phyloP scores from a whole-genome alignment of 2,888 invertebrate genomes.

The Phyllotreta striolata region DNA sequence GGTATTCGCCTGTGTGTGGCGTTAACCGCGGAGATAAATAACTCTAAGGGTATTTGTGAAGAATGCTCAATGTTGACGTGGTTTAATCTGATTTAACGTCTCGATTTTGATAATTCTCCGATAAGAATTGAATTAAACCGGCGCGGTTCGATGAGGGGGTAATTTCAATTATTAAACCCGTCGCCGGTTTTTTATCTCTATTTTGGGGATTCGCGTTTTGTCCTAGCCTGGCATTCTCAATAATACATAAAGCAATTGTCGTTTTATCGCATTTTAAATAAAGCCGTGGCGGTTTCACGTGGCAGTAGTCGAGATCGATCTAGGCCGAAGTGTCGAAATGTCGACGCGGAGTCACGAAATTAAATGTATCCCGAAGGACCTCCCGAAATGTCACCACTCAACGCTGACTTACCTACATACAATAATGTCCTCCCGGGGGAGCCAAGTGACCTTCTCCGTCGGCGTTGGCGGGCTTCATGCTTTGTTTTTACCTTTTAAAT shows the following conservation, averaged over 20 bases:
- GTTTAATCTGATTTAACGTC: too few species aligned
- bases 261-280: constrained; percentile 42
- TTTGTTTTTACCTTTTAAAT: constrained; percentile 25
- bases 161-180: too few species aligned
- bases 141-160: too few species aligned
- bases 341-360: constrained; percentile 58
- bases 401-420: constrained; percentile 58
- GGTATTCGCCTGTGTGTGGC: constrained; percentile 50
- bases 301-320: constrained; percentile 37
- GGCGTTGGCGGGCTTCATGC: constrained; percentile 15
- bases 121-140: too few species aligned
- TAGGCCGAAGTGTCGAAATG: constrained; percentile 59
- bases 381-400: constrained; percentile 61
- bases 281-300: constrained; percentile 34
- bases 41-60: constrained; percentile 38
- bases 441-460: constrained; percentile 29
- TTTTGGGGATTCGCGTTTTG: too few species aligned
- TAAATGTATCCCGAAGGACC: constrained; percentile 59
- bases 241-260: constrained; percentile 44
- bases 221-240: constrained; percentile 33
- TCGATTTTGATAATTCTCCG: too few species aligned
- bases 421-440: constrained; percentile 59
- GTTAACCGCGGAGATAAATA: constrained; percentile 55
- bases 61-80: too few species aligned
- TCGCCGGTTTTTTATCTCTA: too few species aligned